These are phyloP conservation scores for Acromyrmex heyeri DNA, from an alignment of 1,140 invertebrate species.

Conservation along the genomic window DNA sequence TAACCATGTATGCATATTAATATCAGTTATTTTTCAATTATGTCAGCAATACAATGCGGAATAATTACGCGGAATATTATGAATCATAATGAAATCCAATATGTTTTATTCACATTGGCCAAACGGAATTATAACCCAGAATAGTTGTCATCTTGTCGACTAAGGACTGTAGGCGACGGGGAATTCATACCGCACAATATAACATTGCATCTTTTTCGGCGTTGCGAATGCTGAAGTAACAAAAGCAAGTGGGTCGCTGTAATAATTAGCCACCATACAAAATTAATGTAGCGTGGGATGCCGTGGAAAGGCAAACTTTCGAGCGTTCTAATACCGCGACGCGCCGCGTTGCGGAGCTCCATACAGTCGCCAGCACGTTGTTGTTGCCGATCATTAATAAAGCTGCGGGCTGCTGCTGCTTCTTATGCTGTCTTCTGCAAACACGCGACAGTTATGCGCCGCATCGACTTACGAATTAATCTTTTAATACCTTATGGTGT, in stretches of 20 bases:
- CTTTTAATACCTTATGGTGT: conserved; percentile 64
- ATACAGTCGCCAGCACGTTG: conserved; percentile 47
- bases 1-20: conserved; percentile 5
- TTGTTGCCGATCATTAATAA: conserved; percentile 74
- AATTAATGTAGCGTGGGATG: conserved; percentile 76
- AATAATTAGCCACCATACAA: conserved; percentile 74
- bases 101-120: conserved; percentile 27
- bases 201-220: conserved; percentile 52
- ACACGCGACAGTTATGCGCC: conserved; percentile 67
- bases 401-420: conserved; percentile 55
- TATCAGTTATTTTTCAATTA: conserved; percentile 52
- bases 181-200: conserved; percentile 38
- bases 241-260: conserved; percentile 64
- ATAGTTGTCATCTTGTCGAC: conserved; percentile 45
- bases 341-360: conserved; percentile 33
- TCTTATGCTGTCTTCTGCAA: conserved; percentile 65
- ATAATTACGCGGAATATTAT: conserved; percentile 25
- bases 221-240: conserved; percentile 64
- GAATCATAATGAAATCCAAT: conserved; percentile 26
- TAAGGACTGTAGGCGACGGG: background rate
- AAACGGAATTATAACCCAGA: conserved; percentile 36
- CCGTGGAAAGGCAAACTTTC: conserved; percentile 70
- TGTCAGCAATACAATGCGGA: background rate
- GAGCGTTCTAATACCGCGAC: conserved; percentile 56
- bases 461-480: conserved; percentile 73